Base-by-base conservation (phyloP, 2,797 vertebrate species). In the Hippopotamyrus pictus region DNA sequence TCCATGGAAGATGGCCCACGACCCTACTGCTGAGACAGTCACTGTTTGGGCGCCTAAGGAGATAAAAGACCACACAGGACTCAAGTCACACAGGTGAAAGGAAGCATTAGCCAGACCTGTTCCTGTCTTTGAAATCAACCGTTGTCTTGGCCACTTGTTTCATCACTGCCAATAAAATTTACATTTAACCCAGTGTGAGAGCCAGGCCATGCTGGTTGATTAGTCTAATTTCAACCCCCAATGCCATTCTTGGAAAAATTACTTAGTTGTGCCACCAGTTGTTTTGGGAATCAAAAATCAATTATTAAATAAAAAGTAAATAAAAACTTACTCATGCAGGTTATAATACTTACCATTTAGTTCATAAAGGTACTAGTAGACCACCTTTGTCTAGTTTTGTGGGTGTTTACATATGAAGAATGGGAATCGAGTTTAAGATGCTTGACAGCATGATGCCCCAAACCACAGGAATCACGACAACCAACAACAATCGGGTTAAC, bases 11-110 rank as follows among this genome's bases (percentile, higher is more conserved):
- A 98, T 33, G 0, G 97, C 94, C 94, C 97, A 97, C 0, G 95
- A 97, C 76, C 96, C 95, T 5, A 95, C 96, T 90, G 97, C 92
- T 0, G 8, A 51, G 91, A 98, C 91, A 90, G 95, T 97, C 91
- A 98, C 90, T 53, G 91, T 51, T 29, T 92, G 89, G 88, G 91
- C 89, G 88, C 95, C 96, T 96, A 88, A 5, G 87, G 17, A 87
- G 73, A 53, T 25, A 76, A 41, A 89, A 65, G 48, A 11, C 29
- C 22, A 65, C 54, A 50, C 22, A 25, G 79, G 44, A 50, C 5
- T 86, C 46, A 37, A 17, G 46, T 51, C 50, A 86, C 41, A 14
- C 29, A 73, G 65, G 1, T 73, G 41, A 82, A 82, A 44, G 76
- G 41, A 46, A 82, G 76, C 37, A 8, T 46, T n/a, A 79, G 37